Base-by-base conservation (phyloP, 2,113 vertebrate species). In the Corydoras maculifer region DNA sequence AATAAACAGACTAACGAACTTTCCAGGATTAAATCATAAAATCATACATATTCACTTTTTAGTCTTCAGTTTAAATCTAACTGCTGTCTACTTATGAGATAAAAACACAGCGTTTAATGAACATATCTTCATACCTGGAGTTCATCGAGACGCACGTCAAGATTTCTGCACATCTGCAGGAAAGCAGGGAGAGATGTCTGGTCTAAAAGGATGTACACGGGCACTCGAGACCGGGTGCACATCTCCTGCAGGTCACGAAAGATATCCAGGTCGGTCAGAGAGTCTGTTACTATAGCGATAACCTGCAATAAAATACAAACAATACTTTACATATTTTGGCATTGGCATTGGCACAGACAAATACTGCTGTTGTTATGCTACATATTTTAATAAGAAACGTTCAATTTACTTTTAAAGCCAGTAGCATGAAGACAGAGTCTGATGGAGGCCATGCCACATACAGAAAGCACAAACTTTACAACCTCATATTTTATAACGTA, bases 201-300 rank as follows among this genome's bases (percentile, higher is more conserved):
- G 81, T 98, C 96, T 70, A 99, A 86, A 57, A 98, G 92, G 77
- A 99, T 91, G 80, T 99, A 99, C 35, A 97, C 93, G 1, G 97
- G 93, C 59, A 99, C 90, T 9, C 79, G 79, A 50, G 87, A 91
- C 9, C 76, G 86, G 15, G 74, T 85, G 58, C 88, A 92, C 0
- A 93, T 94, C 68, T 99, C 94, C 81, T 92, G 92, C 60, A 99
- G 90, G 83, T 99, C 97, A 78, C 86, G 82, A 53, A 99, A 97
- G 82, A 99, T 91, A 81, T 99, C 97, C 2, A 90, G 89, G 78
- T 99, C 97, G 12, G 97, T 98, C 83, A 99, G 93, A 67, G 89
- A 90, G 80, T 99, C 97, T 84, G 97, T 97, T 75, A 97, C 97
- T 78, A 99, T 88, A 8, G 97, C 96, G 62, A 99, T 97, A 75